Conservation (phyloP, 2,888 invertebrate species). For the Aspidapion aeneum region DNA sequence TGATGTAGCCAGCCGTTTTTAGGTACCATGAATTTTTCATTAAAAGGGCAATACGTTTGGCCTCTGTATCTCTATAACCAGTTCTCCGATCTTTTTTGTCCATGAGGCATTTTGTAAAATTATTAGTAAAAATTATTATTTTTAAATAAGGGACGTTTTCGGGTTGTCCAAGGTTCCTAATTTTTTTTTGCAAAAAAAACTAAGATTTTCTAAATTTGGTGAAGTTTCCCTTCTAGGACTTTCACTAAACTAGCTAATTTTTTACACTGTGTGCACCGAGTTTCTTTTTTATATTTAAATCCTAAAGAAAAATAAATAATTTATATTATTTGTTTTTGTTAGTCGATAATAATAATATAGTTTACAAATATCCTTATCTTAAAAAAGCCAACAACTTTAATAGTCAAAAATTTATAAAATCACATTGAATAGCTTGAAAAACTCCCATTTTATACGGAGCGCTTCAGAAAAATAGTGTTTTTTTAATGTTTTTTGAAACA, state of each 20-base stretch:
- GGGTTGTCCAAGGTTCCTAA: too few species aligned
- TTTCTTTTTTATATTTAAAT: background rate
- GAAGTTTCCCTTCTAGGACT: too few species aligned
- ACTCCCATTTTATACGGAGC: background rate
- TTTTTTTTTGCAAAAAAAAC: too few species aligned
- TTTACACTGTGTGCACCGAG: background rate
- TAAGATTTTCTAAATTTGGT: too few species aligned
- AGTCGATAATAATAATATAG: background rate
- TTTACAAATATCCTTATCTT: background rate
- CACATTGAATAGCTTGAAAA: background rate
- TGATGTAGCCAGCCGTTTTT: too few species aligned
- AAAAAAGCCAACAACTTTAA: constrained; percentile 23
- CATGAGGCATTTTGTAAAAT: too few species aligned
- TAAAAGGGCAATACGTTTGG: too few species aligned
- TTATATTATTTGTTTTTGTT: background rate
- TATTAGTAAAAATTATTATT: too few species aligned
- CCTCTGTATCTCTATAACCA: too few species aligned
- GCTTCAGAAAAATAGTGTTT: background rate
- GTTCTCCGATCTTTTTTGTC: too few species aligned
- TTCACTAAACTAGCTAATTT: background rate
- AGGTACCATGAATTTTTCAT: too few species aligned
- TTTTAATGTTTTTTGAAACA: background rate
- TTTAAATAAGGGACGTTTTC: too few species aligned
- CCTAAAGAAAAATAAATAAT: background rate
- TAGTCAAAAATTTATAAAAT: background rate